These are phyloP conservation scores for Leptonema lineaticorne DNA, from an alignment of 1,140 invertebrate species.

Conservation along the genomic window DNA sequence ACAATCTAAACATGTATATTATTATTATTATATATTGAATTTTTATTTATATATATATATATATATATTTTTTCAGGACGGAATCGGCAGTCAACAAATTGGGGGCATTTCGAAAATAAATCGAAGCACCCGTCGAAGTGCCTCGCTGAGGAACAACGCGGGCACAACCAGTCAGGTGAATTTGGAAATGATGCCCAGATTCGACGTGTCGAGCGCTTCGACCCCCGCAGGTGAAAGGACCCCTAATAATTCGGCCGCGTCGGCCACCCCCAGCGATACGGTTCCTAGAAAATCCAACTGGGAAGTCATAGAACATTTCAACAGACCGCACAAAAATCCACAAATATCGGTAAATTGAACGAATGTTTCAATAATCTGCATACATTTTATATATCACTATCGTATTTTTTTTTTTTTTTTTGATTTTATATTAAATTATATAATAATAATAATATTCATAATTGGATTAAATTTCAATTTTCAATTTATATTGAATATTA, in stretches of 20 bases:
- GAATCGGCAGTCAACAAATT: not conserved
- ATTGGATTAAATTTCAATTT: no score
- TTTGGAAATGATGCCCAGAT: slow-evolving; percentile 41
- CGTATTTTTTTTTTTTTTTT: no score
- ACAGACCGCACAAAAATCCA: slow-evolving; percentile 49
- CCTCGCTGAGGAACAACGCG: slow-evolving; percentile 47
- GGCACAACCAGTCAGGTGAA: slow-evolving; percentile 45
- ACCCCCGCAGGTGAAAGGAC: slow-evolving; percentile 44
- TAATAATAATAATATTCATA: no score
- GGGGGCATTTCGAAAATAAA: slow-evolving; percentile 4
- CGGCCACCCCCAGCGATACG: slow-evolving; percentile 48
- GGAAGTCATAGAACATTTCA: slow-evolving; percentile 79
- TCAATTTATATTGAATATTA: no score
- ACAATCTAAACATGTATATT: no score
- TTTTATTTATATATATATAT: no score
- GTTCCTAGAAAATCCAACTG: slow-evolving; percentile 70
- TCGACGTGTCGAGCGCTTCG: slow-evolving; percentile 27
- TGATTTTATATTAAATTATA: no score
- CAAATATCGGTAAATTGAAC: slow-evolving; percentile 51
- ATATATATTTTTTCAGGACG: no score
- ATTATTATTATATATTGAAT: no score
- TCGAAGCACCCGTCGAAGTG: slow-evolving; percentile 46
- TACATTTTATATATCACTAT: no score
- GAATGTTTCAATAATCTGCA: no score
- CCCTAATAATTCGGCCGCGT: slow-evolving; percentile 59